A percentile compares a stretch with the other conserved stretches of the same genome.
Conservation (phyloP, 2,113 vertebrate genomes). For the Protobothrops mucrosquamatus region DNA sequence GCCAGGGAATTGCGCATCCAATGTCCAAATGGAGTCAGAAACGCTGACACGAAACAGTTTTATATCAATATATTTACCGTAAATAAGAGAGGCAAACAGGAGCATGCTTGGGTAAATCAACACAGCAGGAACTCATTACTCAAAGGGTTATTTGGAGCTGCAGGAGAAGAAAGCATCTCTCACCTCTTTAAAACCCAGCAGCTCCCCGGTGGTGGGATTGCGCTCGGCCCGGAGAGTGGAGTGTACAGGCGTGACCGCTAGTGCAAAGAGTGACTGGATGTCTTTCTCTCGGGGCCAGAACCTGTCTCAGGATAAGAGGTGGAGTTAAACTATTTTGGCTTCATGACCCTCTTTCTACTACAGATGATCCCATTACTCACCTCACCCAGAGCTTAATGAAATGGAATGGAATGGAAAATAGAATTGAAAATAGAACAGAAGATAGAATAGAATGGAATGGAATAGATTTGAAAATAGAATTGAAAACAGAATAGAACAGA, state of each 20-base stretch:
- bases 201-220: slow-evolving; percentile 86
- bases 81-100: no score
- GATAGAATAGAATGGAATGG: no score
- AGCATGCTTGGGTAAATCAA: no score
- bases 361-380: neutral
- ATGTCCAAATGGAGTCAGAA: no score
- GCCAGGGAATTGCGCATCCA: no score
- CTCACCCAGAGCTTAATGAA: no score
- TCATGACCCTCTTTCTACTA: neutral
- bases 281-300: slow-evolving; percentile 74
- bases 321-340: neutral
- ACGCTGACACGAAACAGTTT: no score
- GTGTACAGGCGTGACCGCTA: slow-evolving; percentile 72
- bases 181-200: slow-evolving; percentile 87
- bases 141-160: neutral
- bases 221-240: slow-evolving; percentile 82
- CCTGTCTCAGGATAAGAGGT: slow-evolving; percentile 57
- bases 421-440: no score
- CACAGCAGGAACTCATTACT: neutral
- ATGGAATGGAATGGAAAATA: no score
- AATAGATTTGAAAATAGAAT: no score
- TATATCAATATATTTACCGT: no score
- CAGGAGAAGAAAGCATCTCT: neutral
- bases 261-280: slow-evolving; percentile 74
- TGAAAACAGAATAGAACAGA: no score